phyloP scores from a whole-genome alignment of 1,140 invertebrate species.

The Neodiprion fabricii region DNA sequence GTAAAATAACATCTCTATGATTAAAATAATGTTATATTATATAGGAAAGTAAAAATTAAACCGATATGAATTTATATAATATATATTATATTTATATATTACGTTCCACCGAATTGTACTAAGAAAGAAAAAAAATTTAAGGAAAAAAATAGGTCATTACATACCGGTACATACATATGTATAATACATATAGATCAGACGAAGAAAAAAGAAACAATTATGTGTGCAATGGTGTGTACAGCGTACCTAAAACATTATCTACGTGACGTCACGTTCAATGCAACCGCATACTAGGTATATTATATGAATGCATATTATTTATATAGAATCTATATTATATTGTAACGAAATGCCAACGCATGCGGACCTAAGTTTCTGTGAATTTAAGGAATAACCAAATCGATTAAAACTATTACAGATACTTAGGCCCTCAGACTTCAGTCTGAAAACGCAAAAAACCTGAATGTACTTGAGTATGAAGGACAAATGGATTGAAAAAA shows the following conservation, averaged over 20 bases:
- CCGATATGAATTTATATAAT: constrained; percentile 46
- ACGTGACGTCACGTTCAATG: constrained; percentile 54
- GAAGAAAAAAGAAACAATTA: not conserved
- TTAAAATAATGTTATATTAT: constrained; percentile 43
- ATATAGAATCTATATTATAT: constrained; percentile 62
- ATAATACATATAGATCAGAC: too few relatives aligned
- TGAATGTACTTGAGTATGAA: constrained; percentile 4
- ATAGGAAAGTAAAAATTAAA: constrained; percentile 42
- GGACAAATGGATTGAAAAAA: not conserved
- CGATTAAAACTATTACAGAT: constrained; percentile 1
- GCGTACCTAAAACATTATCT: constrained; percentile 32
- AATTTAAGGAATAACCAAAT: constrained; percentile 28
- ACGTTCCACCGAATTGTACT: constrained; percentile 35
- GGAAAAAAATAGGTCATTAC: constrained; percentile 9
- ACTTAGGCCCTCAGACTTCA: not conserved
- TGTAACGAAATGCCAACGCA: constrained; percentile 61
- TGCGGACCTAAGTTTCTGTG: constrained; percentile 48
- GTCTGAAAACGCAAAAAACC: not conserved
- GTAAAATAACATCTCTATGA: constrained; percentile 44
- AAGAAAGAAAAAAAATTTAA: not conserved
- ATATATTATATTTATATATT: constrained; percentile 48
- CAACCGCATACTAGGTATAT: constrained; percentile 62
- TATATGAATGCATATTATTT: constrained; percentile 62
- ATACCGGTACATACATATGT: constrained; percentile 11
- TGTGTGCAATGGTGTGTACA: constrained; percentile 16